These are phyloP conservation scores for Baronia brevicornis DNA, from an alignment of 2,888 invertebrate species.

Conservation along the genomic window DNA sequence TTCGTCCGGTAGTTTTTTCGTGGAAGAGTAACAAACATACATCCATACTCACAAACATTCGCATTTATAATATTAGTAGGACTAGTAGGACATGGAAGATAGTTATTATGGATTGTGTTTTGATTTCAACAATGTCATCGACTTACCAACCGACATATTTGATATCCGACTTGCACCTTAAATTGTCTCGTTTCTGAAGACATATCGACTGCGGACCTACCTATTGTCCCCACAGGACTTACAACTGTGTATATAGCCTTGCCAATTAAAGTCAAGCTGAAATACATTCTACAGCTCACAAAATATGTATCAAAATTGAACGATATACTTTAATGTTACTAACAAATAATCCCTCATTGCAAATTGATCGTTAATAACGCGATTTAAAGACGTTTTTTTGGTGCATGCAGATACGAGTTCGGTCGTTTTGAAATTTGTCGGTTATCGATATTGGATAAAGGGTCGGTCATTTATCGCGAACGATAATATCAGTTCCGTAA, in stretches of 20 bases:
- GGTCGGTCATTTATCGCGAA: constrained; percentile 62
- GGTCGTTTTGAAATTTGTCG: constrained; percentile 28
- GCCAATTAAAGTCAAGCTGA: too few relatives aligned
- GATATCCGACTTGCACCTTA: constrained; percentile 63
- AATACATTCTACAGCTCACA: too few relatives aligned
- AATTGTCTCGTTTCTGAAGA: constrained; percentile 65
- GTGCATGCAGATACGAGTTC: constrained; percentile 20
- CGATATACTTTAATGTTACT: constrained; percentile 18
- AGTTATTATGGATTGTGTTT: too few relatives aligned
- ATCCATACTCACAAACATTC: too few relatives aligned
- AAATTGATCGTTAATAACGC: constrained; percentile 15
- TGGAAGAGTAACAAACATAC: too few relatives aligned
- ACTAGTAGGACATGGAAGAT: too few relatives aligned
- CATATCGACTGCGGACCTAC: constrained; percentile 66
- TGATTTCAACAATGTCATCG: constrained; percentile 12
- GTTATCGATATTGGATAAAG: constrained; percentile 64
- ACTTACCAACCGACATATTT: constrained; percentile 36
- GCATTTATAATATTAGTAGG: too few relatives aligned
- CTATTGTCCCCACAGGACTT: constrained; percentile 66
- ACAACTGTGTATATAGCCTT: constrained; percentile 53
- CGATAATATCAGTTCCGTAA: constrained; percentile 67
- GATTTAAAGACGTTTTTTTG: constrained; percentile 23
- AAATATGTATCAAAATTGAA: constrained; percentile 12
- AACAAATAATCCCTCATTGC: constrained; percentile 4
- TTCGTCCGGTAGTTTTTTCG: too few relatives aligned